Base-by-base conservation (phyloP, 2,888 invertebrate species). In the Rutpela maculata region DNA sequence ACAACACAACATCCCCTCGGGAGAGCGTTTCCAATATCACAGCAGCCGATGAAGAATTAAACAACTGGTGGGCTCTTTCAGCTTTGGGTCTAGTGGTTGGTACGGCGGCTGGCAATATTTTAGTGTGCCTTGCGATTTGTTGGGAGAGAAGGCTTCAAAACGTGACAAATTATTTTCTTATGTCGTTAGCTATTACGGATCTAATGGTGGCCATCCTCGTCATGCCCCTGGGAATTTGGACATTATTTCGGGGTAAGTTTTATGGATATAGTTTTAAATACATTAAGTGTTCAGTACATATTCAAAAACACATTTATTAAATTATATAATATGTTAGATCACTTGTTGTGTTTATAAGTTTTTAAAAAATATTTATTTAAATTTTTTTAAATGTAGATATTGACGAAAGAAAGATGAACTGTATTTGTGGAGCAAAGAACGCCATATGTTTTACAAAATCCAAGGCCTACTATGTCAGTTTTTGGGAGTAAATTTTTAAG, bases 131-230 rank as follows among this genome's bases (percentile, higher is more conserved):
- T 84, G 98, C 99, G 26, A 98, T 99, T 85, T 94, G 95, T 81
- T 94, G 96, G 93, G 98, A 99, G 89, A 93, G 96, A 75, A 92
- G 98, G 17, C 91, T 99, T 78, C 98, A 99, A 90, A 99, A 98
- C 91, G 97, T 98, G 78, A 99, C 98, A 86, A 99, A 99, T 90
- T 98, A 98, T 90, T 99, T 99, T 88, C 92, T 99, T 86, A 96
- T 98, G 94, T 98, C 98, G 6, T 90, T 99, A 88, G 98, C 98
- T 72, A 95, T 98, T 82, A 98, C 98, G 15, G 99, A 99, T 90
- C 92, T 98, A 67, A 94, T 99, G 91, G 98, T 99, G 1, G 98
- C 98, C 60, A 93, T 98, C 26, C 91, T 98, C 83, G 99, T 99
- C 81, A 99, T 99, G 99, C 99, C 99, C 0, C 91, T 98, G 80